Evolutionary conservation across 2,888 invertebrate genomes (phyloP), one percentile per base, ranked within the genome.

Genomic region (Willowsia nigromaculata): DNA sequence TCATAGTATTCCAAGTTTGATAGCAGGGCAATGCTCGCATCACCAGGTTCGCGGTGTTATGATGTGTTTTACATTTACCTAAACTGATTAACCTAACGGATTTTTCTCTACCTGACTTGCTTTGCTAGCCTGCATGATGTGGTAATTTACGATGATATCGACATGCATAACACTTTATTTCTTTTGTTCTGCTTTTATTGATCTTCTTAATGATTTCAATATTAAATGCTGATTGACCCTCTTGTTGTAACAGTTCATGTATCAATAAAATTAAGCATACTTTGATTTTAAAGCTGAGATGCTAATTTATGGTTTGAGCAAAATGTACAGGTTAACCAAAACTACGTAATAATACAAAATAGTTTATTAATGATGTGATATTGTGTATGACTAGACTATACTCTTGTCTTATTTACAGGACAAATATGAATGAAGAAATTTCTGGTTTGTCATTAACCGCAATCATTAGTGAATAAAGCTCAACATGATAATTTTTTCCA

Each of bases 401-500:
- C 25, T 40, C 25, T 71, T 15, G 40, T 43, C 47, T 22, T 4
- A 11, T 30, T 33, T 18, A 65, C 22, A 59, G 71, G 15, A 65
- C 2, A 30, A 15, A 37, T 22, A 40, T 59, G n/a, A 13, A 68
- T 68, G 68, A 86, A 87, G 53, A 81, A 87, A 87, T 81, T 81
- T 74, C 81, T 87, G 81, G 74, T 81, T 87, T 81, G 81, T 87
- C 87, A 81, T 81, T 87, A 86, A 87, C 87, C 87, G 30, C 87
- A 71, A 86, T 68, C 53, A 80, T 78, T 86, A 80, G 59, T 47
- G 18, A 53, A 18, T 62, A 27, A 80, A 71, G 43, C 11, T 25
- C 25, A 4, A 33, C 13, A 68, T 53, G 71, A 80, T 68, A 37
- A 82, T 78, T 78, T 53, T n/a, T 53, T n/a, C 33, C 27, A 53